Evolutionary conservation across 2,113 vertebrate species (phyloP).

Genomic region (Chrysochloris asiatica): DNA sequence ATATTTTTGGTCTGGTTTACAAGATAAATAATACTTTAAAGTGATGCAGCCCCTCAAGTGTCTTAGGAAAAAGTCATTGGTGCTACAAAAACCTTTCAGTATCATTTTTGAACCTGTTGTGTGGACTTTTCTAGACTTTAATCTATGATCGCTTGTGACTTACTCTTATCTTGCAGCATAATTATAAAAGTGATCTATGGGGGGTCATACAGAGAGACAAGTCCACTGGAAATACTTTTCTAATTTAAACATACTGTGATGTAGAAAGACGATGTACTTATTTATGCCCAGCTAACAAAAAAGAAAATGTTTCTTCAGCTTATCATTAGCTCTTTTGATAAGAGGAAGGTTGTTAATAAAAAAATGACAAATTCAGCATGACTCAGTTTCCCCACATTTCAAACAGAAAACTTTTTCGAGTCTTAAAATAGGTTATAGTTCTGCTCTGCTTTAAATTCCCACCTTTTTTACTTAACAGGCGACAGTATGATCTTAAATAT

Average conservation of each 20-base stretch:
- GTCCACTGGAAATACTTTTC: slow-evolving; percentile 36
- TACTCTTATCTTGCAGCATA: slow-evolving; percentile 50
- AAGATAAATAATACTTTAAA: slow-evolving; percentile 75
- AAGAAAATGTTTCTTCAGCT: slow-evolving; percentile 43
- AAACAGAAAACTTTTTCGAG: slow-evolving; percentile 57
- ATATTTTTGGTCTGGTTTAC: slow-evolving; percentile 79
- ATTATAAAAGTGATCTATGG: slow-evolving; percentile 50
- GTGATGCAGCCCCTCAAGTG: slow-evolving; percentile 71
- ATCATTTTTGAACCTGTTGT: slow-evolving; percentile 64
- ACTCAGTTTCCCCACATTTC: slow-evolving; percentile 53
- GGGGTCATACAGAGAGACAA: slow-evolving; percentile 24
- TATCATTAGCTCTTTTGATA: slow-evolving; percentile 44
- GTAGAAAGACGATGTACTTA: slow-evolving; percentile 43
- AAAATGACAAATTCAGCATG: slow-evolving; percentile 44
- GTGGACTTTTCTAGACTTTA: slow-evolving; percentile 60
- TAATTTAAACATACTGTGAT: slow-evolving; percentile 47
- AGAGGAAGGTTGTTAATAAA: slow-evolving; percentile 45
- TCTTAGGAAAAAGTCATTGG: slow-evolving; percentile 78
- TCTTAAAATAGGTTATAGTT: slow-evolving; percentile 48
- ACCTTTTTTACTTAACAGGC: slow-evolving; percentile 30
- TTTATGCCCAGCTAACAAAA: slow-evolving; percentile 41
- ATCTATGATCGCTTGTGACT: slow-evolving; percentile 55
- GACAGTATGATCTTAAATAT: slow-evolving; percentile 59
- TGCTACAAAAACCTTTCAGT: slow-evolving; percentile 72
- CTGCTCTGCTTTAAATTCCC: slow-evolving; percentile 57